Conservation (phyloP, 1,140 invertebrate species). For the Cardiocondyla obscurior region DNA sequence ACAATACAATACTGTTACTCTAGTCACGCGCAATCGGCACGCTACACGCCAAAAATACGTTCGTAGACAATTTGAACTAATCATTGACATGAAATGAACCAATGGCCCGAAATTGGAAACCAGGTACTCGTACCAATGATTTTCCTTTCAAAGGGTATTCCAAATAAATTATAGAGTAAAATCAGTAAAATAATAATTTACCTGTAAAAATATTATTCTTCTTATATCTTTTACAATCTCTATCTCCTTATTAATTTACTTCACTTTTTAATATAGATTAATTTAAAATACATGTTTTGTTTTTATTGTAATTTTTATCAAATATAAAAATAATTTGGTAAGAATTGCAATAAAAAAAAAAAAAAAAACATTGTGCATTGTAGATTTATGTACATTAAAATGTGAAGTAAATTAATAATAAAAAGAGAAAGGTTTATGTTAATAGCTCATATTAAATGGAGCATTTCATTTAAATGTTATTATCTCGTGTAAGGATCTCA, state of each 20-base stretch:
- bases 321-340: background rate
- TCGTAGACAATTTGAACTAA: slow-evolving; percentile 17
- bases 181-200: background rate
- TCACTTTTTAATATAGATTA: too few relatives aligned
- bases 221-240: too few relatives aligned
- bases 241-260: too few relatives aligned
- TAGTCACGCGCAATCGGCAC: slow-evolving; percentile 45
- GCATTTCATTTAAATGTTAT: slow-evolving; percentile 11
- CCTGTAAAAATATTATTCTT: background rate
- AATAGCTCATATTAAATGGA: slow-evolving; percentile 8
- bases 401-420: background rate
- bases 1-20: slow-evolving; percentile 25
- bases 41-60: slow-evolving; percentile 38
- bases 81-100: slow-evolving; percentile 13
- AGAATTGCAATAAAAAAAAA: slow-evolving; percentile 1
- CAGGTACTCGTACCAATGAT: slow-evolving; percentile 21
- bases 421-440: background rate
- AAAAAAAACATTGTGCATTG: background rate
- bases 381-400: background rate
- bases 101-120: slow-evolving; percentile 6
- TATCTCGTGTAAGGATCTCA: background rate
- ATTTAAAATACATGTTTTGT: background rate
- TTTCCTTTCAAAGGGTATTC: background rate
- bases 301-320: too few relatives aligned
- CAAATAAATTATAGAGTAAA: slow-evolving; percentile 26